Conservation (phyloP, 2,888 invertebrate species). For the Rotaria magnacalcarata region DNA sequence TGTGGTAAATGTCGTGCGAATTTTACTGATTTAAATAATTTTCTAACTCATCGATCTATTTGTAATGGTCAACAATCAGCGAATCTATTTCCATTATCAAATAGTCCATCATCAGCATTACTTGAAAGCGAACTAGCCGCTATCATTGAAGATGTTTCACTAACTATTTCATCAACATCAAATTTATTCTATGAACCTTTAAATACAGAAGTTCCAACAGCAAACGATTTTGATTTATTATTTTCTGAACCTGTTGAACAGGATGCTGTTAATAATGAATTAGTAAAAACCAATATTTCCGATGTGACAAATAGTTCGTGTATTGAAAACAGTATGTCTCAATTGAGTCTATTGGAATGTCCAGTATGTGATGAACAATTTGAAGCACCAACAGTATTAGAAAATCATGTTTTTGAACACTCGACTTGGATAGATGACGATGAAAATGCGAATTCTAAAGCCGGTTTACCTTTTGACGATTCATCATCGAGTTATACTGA, state of each 20-base stretch:
- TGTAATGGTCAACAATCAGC: background rate
- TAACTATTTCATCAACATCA: background rate
- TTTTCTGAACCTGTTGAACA: background rate
- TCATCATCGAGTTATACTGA: conserved; percentile 1
- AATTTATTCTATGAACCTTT: background rate
- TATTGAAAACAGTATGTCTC: background rate
- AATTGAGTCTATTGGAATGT: conserved; percentile 40
- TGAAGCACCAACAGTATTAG: conserved; percentile 36
- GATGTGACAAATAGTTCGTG: background rate
- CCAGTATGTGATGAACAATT: conserved; percentile 44
- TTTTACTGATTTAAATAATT: background rate
- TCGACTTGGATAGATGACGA: conserved; percentile 41
- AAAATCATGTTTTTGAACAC: conserved; percentile 40
- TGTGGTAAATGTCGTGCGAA: conserved; percentile 16
- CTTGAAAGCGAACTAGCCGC: background rate
- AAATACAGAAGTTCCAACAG: background rate
- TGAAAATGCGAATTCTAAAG: background rate
- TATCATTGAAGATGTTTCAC: conserved; percentile 11
- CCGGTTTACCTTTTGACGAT: background rate
- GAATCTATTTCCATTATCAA: background rate
- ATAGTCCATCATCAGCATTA: background rate
- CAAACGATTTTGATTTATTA: background rate
- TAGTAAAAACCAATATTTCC: background rate
- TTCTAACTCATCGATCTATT: conserved; percentile 1
- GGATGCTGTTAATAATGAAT: too few relatives aligned